Base-by-base conservation (phyloP, 2,797 vertebrate genomes). In the Myotis myotis region DNA sequence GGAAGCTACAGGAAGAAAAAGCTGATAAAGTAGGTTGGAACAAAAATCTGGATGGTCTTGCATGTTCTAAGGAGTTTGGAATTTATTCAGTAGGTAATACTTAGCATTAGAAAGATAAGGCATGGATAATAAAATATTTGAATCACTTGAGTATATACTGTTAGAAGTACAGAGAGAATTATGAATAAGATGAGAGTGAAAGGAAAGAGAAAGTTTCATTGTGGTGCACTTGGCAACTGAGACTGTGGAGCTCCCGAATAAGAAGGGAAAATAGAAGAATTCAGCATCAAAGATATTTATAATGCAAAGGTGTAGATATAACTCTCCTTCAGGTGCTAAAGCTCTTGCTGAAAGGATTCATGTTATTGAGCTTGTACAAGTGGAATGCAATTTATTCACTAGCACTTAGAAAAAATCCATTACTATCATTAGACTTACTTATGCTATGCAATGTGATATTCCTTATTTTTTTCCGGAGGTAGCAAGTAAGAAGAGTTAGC, bases 401-500 rank as follows among this genome's bases (percentile, higher is more conserved):
- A 92, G 89, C 68, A 60, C 20, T 4, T 22, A 53, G 57, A 36
- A 87, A 79, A 75, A 49, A 89, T 60, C 25, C 41, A 68, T 38
- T 86, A 28, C 49, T 57, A 93, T 57, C 36, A 28, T 41, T 71
- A 53, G 68, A 78, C 30, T 76, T 93, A 71, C 85, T 33, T 79
- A 53, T 80, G 68, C 55, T 89, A 38, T 66, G 62, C 23, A 93
- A 68, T 79, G 68, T 79, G 47, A 89, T 95, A 86, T 85, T 80
- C 44, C 47, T 92, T 95, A 89, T 53, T 68, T 96, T 82, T 71
- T 76, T 36, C 8, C 44, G 79, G 41, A 92, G n/a, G 38, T 33
- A 88, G 91, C 33, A 82, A 71, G 9, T 62, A 93, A 83, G 23
- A 88, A 94, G 23, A 91, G 55, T 78, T 84, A 91, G 78, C 87